Percentiles rank a stretch among this genome's conserved stretches.
Conservation (phyloP, 2,113 vertebrate species). For the Platycercus adscitus region DNA sequence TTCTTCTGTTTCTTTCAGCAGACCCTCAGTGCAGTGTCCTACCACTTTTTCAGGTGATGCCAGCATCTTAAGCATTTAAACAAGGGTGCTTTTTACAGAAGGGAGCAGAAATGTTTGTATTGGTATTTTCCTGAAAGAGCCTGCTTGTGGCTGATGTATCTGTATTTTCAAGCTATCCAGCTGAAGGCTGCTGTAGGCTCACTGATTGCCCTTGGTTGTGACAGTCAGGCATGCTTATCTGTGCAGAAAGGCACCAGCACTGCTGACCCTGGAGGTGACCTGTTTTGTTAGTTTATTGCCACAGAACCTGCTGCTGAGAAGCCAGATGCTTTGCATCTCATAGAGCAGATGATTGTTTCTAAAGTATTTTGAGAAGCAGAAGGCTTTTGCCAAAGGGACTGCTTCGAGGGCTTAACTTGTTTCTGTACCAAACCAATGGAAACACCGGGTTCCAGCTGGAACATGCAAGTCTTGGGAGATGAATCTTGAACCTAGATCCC, state of each 20-base stretch:
- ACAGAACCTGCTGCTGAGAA: neutral
- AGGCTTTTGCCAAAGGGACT: neutral
- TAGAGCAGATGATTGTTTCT: neutral
- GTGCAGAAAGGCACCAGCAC: neutral
- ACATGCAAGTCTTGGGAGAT: neutral
- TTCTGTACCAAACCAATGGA: neutral
- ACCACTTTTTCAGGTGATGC: neutral
- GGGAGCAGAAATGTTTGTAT: neutral
- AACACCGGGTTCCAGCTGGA: neutral
- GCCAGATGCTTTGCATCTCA: neutral
- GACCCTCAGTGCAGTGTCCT: neutral
- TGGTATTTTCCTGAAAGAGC: neutral
- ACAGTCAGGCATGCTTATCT: neutral
- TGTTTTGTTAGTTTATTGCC: conserved; percentile 2
- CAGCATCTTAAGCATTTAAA: neutral
- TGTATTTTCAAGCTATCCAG: neutral
- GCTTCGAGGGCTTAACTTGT: neutral
- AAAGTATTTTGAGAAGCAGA: neutral
- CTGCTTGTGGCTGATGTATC: conserved; percentile 5
- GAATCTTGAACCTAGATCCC: neutral
- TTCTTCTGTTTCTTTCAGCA: neutral
- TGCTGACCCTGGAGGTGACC: neutral
- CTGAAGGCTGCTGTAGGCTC: conserved; percentile 10
- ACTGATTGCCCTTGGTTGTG: neutral
- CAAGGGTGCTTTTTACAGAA: neutral